These are phyloP conservation scores for Lytechinus variegatus DNA, from an alignment of 35 echinoderm and acorn worm species.

Conservation along the genomic window DNA sequence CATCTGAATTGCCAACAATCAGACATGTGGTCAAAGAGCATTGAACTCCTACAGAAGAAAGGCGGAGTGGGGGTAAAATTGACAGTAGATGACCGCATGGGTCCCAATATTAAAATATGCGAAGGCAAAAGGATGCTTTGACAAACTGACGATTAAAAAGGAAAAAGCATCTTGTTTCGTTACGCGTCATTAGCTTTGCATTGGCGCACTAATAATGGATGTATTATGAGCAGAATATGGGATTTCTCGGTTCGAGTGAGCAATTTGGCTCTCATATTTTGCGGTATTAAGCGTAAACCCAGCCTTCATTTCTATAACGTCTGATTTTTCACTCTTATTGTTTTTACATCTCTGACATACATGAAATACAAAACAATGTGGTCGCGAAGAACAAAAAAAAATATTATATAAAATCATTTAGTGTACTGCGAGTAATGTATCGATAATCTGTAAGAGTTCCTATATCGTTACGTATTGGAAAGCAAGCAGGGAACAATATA, in stretches of 20 bases:
- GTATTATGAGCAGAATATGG: background rate
- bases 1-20: background rate
- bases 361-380: background rate
- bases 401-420: background rate
- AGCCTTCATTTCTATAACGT: background rate
- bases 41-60: background rate
- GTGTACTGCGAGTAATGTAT: background rate
- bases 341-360: background rate
- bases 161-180: background rate
- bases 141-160: background rate
- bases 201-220: slow-evolving; percentile 20
- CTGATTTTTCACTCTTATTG: background rate
- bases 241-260: background rate
- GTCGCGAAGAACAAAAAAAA: background rate
- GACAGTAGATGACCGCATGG: background rate
- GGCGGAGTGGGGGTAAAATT: background rate
- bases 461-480: background rate
- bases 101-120: background rate
- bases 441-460: too few species aligned
- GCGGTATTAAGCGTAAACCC: background rate
- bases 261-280: background rate
- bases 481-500: background rate
- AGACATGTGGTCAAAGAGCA: slow-evolving; percentile 6
- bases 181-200: slow-evolving; percentile 20
- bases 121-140: background rate